Conservation (phyloP, 2,797 vertebrate species). For the Coregonus suidteri region DNA sequence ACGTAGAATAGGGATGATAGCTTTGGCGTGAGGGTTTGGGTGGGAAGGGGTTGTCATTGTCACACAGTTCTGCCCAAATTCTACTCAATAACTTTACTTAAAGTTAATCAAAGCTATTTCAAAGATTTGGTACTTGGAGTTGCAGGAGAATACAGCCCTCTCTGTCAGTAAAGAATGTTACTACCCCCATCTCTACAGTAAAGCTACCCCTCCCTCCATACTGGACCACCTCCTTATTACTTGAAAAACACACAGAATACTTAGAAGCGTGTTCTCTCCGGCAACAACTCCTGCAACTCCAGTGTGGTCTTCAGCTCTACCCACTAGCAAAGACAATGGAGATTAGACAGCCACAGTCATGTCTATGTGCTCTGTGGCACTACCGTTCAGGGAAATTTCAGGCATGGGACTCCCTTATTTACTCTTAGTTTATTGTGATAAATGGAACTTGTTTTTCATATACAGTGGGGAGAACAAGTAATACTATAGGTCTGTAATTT, state of each 20-base stretch:
- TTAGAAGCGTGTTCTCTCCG: too few relatives aligned
- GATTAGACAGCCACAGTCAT: too few relatives aligned
- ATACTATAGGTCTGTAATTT: too few relatives aligned
- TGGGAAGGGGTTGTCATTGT: neutral
- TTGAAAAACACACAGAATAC: slow-evolving; percentile 27
- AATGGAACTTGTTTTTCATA: slow-evolving; percentile 16
- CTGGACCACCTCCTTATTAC: slow-evolving; percentile 34
- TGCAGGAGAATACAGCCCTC: neutral
- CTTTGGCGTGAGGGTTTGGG: neutral
- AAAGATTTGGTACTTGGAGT: too few relatives aligned
- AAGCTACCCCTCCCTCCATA: neutral
- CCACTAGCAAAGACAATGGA: too few relatives aligned
- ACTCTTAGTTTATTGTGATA: neutral
- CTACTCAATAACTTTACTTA: neutral
- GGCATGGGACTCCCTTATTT: neutral
- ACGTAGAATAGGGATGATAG: neutral
- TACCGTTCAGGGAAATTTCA: neutral
- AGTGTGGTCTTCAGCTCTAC: too few relatives aligned
- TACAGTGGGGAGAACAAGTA: too few relatives aligned
- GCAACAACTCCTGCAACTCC: too few relatives aligned
- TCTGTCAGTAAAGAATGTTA: slow-evolving; percentile 12
- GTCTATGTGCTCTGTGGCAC: too few relatives aligned
- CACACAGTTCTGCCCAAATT: too few relatives aligned
- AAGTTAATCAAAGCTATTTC: neutral
- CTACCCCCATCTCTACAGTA: neutral